phyloP scores from a whole-genome alignment of 2,797 vertebrate genomes.

The Sparus aurata region DNA sequence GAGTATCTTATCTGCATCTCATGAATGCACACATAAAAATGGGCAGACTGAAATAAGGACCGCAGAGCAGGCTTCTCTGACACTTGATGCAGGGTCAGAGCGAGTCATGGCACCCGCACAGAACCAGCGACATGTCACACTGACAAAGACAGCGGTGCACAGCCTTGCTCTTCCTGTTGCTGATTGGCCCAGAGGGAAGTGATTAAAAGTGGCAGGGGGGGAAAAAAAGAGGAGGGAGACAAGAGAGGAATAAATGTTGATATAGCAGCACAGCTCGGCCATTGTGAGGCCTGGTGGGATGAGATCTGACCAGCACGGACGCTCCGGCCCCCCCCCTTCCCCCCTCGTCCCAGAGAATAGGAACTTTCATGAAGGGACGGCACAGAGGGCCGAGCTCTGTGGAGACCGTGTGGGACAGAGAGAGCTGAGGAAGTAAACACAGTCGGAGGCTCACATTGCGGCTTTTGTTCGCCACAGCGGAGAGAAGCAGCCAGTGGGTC shows the following conservation, averaged over 20 bases:
- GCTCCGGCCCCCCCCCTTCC: conserved; percentile 16
- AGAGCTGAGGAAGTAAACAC: conserved; percentile 74
- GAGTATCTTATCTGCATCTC: conserved; percentile 55
- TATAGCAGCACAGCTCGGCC: conserved; percentile 79
- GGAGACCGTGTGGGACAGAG: conserved; percentile 56
- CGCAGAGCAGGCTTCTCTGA: neutral
- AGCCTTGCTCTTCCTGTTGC: conserved; percentile 56
- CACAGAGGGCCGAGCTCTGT: conserved; percentile 59
- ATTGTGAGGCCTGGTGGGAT: conserved; percentile 73
- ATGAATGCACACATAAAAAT: conserved; percentile 34
- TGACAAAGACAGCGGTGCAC: conserved; percentile 45
- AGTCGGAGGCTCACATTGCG: conserved; percentile 63
- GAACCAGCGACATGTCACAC: conserved; percentile 48
- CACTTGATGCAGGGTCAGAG: conserved; percentile 55
- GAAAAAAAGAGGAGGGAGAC: neutral
- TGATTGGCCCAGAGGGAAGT: conserved; percentile 56
- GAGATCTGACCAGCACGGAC: conserved; percentile 68
- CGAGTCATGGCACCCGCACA: conserved; percentile 46
- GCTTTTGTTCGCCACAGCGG: conserved; percentile 70
- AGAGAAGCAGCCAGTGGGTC: conserved; percentile 61
- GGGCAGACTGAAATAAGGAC: conserved; percentile 37
- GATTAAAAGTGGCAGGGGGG: conserved; percentile 38
- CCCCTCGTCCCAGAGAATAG: conserved; percentile 70
- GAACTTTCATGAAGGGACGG: conserved; percentile 81
- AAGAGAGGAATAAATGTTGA: conserved; percentile 78